Evolutionary conservation across 1,140 invertebrate species (phyloP).

Genomic region (Leptinotarsa defecta): DNA sequence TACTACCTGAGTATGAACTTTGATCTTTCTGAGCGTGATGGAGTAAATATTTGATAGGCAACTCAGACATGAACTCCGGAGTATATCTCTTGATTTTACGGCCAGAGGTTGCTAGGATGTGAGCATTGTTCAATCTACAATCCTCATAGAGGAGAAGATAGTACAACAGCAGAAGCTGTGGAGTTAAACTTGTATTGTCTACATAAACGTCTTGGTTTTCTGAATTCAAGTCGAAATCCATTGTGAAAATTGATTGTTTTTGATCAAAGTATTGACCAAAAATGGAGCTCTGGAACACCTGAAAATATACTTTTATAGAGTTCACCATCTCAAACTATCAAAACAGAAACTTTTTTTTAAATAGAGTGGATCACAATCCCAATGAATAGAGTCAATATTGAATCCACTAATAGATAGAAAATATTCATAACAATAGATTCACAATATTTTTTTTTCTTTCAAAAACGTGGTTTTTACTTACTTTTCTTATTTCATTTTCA

Average conservation of each 20-base stretch:
- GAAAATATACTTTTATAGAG: background rate
- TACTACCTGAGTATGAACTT: conserved; percentile 77
- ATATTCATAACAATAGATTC: background rate
- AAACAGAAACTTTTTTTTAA: no score
- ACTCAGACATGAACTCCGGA: conserved; percentile 83
- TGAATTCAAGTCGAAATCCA: conserved; percentile 60
- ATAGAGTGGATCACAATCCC: no score
- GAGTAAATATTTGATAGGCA: conserved; percentile 93
- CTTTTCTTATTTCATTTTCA: conserved; percentile 85
- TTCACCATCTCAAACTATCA: no score
- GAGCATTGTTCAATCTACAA: conserved; percentile 79
- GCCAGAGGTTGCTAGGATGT: conserved; percentile 69
- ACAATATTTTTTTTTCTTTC: no score
- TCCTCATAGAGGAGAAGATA: conserved; percentile 95
- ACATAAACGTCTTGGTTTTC: conserved; percentile 61
- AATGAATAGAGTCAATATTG: no score
- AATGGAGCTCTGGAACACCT: conserved; percentile 77
- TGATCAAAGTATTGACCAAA: conserved; percentile 71
- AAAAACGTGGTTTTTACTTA: conserved; percentile 7
- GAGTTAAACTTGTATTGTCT: conserved; percentile 75
- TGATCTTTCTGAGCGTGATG: conserved; percentile 93
- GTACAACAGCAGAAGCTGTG: conserved; percentile 88
- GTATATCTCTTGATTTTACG: conserved; percentile 86
- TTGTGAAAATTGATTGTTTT: conserved; percentile 58
- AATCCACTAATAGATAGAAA: background rate